Evolutionary conservation across 2,113 vertebrate genomes (phyloP).

Genomic region (Galbula dea): DNA sequence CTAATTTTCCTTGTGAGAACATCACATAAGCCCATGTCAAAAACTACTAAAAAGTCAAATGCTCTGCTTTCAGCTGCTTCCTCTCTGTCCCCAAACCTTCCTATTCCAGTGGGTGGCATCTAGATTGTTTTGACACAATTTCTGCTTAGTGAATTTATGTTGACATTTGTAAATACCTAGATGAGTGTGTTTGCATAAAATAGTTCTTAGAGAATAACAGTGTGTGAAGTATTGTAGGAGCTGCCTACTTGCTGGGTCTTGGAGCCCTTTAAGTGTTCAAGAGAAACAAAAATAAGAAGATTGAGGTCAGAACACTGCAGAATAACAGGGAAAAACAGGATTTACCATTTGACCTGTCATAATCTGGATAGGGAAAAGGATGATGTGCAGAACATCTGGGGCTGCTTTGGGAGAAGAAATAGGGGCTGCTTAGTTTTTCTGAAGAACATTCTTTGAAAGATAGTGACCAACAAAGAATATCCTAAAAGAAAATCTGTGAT

Average conservation of each 20-base stretch:
- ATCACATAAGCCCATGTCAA: background rate
- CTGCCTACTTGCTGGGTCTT: background rate
- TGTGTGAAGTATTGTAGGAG: background rate
- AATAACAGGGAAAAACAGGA: background rate
- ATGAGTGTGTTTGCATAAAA: background rate
- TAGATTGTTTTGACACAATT: background rate
- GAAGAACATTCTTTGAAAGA: background rate
- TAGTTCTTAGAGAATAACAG: background rate
- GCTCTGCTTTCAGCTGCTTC: background rate
- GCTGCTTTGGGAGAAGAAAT: background rate
- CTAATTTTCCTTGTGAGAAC: background rate
- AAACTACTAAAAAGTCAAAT: background rate
- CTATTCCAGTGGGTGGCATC: background rate
- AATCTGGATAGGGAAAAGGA: background rate
- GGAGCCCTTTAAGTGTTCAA: background rate
- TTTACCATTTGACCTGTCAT: background rate
- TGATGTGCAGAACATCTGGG: background rate
- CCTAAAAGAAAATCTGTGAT: background rate
- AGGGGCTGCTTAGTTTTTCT: background rate
- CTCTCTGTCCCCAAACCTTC: background rate
- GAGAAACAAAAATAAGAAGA: background rate
- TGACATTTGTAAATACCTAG: constrained; percentile 3
- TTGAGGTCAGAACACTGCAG: background rate
- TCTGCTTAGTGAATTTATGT: background rate
- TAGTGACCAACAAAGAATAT: background rate